These are phyloP conservation scores for Rallus crepitans DNA, from an alignment of 2,797 vertebrate species.

Conservation along the genomic window DNA sequence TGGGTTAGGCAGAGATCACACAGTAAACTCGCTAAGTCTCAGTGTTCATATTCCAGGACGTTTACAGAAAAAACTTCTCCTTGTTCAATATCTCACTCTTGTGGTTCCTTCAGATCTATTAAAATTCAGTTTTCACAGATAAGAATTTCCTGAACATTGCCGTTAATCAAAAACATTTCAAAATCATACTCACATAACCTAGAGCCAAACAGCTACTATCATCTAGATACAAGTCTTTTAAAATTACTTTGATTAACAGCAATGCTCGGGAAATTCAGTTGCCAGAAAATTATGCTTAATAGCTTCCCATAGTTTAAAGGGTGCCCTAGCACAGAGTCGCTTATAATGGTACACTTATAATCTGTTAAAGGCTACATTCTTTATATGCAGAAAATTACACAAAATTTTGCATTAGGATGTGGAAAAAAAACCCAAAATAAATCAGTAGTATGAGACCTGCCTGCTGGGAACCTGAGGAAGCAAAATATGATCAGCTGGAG, in stretches of 20 bases:
- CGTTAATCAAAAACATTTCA: constrained; percentile 16
- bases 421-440: background rate
- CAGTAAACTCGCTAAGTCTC: background rate
- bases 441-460: background rate
- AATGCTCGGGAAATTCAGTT: background rate
- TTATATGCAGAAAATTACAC: background rate
- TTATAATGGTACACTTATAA: background rate
- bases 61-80: background rate
- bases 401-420: background rate
- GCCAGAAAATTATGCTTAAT: constrained; percentile 18
- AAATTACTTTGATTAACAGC: constrained; percentile 34
- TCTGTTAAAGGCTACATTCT: background rate
- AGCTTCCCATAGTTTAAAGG: background rate
- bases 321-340: background rate
- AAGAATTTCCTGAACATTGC: background rate
- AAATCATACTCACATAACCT: background rate
- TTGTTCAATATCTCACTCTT: background rate
- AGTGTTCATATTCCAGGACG: background rate
- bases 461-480: background rate
- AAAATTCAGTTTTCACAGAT: background rate
- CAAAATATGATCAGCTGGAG: constrained; percentile 26
- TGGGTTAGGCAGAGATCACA: accelerated
- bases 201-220: background rate
- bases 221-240: background rate
- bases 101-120: background rate